Percentiles rank a stretch among this genome's conserved stretches.
Conservation (phyloP, 2,113 vertebrate species). For the Euleptes europaea region DNA sequence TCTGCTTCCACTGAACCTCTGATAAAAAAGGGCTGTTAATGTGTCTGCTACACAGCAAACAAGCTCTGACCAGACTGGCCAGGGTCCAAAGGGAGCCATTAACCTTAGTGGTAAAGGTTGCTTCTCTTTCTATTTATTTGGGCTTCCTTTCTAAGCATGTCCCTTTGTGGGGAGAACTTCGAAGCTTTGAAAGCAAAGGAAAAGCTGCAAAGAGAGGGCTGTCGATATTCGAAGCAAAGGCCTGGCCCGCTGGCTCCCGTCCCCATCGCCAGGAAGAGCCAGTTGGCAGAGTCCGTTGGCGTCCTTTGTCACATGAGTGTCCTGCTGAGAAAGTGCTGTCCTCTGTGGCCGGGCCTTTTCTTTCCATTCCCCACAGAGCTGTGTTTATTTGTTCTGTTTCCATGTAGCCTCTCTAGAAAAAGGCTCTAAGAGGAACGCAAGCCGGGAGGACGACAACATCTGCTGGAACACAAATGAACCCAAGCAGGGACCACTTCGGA, state of each 20-base stretch:
- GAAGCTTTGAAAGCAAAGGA: background rate
- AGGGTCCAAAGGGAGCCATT: background rate
- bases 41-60: background rate
- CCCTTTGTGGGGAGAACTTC: accelerated
- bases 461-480: conserved; percentile 63
- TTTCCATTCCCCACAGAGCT: conserved; percentile 38
- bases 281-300: background rate
- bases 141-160: too few relatives aligned
- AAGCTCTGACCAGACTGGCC: background rate
- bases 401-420: conserved; percentile 60
- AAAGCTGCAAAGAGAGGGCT: accelerated
- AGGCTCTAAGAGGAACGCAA: conserved; percentile 40
- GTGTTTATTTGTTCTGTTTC: conserved; percentile 68
- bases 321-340: background rate
- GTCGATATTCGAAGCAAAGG: background rate
- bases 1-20: too few relatives aligned
- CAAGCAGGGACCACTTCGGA: conserved; percentile 65
- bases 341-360: conserved; percentile 41
- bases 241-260: accelerated
- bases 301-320: background rate
- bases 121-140: too few relatives aligned
- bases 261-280: background rate
- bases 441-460: conserved; percentile 60
- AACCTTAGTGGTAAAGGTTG: background rate
- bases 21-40: too few relatives aligned